Conservation (phyloP, 37 sponge, comb jelly and placozoan species). For the Chondrosia reniformis region DNA sequence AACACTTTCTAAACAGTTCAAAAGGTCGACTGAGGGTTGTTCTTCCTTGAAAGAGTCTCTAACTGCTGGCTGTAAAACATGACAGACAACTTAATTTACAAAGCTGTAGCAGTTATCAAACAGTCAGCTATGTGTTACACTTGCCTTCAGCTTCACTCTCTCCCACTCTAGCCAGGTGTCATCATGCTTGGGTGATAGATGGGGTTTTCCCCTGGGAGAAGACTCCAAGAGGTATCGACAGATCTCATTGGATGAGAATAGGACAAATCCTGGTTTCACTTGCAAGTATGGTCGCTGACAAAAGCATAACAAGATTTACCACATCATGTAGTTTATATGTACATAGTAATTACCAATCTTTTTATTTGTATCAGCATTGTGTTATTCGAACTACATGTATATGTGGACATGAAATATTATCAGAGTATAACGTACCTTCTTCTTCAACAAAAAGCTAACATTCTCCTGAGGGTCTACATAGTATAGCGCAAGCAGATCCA, state of each 20-base stretch:
- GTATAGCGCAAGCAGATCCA: too few species aligned
- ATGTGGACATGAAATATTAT: too few species aligned
- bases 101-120: too few species aligned
- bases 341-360: too few species aligned
- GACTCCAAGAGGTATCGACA: slow-evolving; percentile 44
- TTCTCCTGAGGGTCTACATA: not conserved
- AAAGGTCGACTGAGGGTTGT: not conserved
- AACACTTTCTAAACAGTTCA: not conserved
- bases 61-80: not conserved
- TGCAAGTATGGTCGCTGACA: not conserved
- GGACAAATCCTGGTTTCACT: not conserved
- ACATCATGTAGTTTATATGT: too few species aligned
- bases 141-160: slow-evolving; percentile 37
- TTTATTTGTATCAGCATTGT: too few species aligned
- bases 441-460: not conserved
- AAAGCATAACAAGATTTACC: not conserved
- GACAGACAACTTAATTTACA: not conserved
- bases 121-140: too few species aligned
- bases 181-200: slow-evolving; percentile 20
- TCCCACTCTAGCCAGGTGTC: slow-evolving; percentile 72
- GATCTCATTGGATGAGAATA: slow-evolving; percentile 59
- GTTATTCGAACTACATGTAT: too few species aligned
- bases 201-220: not conserved
- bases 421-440: not conserved
- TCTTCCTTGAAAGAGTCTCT: not conserved